A percentile compares a stretch with the other conserved stretches of the same genome.
Conservation (phyloP, 2,797 vertebrate species). For the Pseudocheirus occidentalis region DNA sequence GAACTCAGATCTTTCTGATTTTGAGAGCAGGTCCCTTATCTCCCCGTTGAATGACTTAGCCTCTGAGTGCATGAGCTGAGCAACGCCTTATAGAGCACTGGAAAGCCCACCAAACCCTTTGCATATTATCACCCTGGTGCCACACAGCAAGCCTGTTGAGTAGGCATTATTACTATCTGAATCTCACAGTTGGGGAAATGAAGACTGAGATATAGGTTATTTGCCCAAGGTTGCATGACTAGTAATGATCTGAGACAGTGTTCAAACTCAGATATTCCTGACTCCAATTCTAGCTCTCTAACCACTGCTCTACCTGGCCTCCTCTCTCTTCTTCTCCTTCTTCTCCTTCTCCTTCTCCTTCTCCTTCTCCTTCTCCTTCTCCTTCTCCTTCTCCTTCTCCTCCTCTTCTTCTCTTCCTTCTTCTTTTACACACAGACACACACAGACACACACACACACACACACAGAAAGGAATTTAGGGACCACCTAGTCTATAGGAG, state of each 20-base stretch:
- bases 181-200: neutral
- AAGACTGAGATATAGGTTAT: neutral
- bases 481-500: neutral
- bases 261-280: too few species aligned
- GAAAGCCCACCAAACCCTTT: neutral
- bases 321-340: neutral
- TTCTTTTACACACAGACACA: too few species aligned
- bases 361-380: accelerated
- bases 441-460: neutral
- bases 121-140: neutral
- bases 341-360: accelerated
- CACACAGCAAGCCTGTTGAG: neutral
- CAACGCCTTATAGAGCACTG: neutral
- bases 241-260: neutral
- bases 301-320: neutral
- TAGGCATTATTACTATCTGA: neutral
- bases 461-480: neutral
- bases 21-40: neutral
- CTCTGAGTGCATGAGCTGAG: neutral
- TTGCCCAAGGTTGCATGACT: neutral
- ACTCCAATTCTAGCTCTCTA: neutral
- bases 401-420: too few species aligned
- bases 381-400: accelerated
- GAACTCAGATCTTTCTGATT: neutral
- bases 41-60: too few species aligned